Base-by-base conservation (phyloP, 2,888 invertebrate genomes). In the Notodonta ziczac region DNA sequence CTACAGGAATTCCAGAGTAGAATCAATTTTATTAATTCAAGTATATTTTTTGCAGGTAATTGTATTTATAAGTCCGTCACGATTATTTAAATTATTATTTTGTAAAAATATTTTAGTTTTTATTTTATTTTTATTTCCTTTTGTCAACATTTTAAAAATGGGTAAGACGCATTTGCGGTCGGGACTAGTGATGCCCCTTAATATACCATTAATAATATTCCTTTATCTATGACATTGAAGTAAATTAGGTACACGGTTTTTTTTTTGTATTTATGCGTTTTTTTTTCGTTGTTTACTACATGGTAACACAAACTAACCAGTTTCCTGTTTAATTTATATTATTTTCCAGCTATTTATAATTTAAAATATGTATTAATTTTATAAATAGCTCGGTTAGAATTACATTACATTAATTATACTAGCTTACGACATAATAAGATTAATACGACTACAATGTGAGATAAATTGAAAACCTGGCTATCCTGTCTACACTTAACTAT, bases 391-490 rank as follows among this genome's bases (percentile, higher is more conserved):
- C 56, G 8, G 65, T 52, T 59, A 66, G 69, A 81, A 89, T 91
- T 92, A 92, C 93, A 93, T 93, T 93, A 93, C 93, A 92, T 91
- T 90, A 81, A 86, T 91, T 90, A 91, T 76, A 72, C 88, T 92
- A 88, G 87, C 89, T 92, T 92, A 92, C 84, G 39, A 70, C 72
- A 76, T 71, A 78, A 82, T 84, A 87, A 83, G 82, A 86, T 89
- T 88, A 77, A 82, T 80, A 83, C 74, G 79, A 83, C 86, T 89
- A 85, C 80, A 86, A 85, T 87, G 87, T 91, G 90, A 85, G 86
- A 84, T 90, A 85, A 93, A 93, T 91, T 91, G 87, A 94, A 94
- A 94, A 93, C 94, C 91, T 93, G 93, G 90, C 91, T 94, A 94
- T 94, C 93, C 82, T 94, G 94, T 83, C 93, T 94, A 94, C 81